Evolutionary conservation across 2,113 vertebrate species (phyloP), one percentile per base, ranked within the genome.

Genomic region (Pica pica): DNA sequence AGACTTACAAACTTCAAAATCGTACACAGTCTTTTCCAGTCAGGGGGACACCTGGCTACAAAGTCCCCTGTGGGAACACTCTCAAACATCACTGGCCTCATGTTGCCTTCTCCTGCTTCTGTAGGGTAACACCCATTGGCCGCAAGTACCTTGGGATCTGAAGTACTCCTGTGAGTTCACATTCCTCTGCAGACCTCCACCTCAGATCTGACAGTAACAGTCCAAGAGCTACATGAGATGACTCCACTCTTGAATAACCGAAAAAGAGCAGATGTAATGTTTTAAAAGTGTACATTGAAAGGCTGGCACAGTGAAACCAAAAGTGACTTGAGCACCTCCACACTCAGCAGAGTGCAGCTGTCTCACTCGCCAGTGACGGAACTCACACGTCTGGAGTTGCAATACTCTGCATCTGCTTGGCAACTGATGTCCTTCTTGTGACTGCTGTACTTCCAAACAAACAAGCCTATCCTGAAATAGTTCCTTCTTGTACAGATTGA

Each of bases 71-170:
- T 41, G 37, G 44, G n/a, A 92, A 33, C 20, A 52, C 26, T 18
- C 42, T 31, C 19, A 20, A 74, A 26, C 9, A 53, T 1, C 16
- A 27, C 4, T 1, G 39, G 39, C 30, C 69, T 55, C 1, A 0
- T 0, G 3, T 2, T 8, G 1, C 5, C 7, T 17, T 56, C 18
- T 55, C 47, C 52, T 35, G 11, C n/a, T 21, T 33, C 65, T 70
- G 6, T 6, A 7, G 10, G 27, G 14, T 20, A 19, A 27, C 5
- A 17, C 11, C 56, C 41, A 9, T 1, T n/a, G 10, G 31, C 7
- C 60, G 46, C 20, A 37, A 31, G 30, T 4, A 42, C 16, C 12
- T 21, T 4, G 33, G 30, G 81, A 61, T 12, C 26, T 56, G 50
- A 35, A 42, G 31, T 33, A 12, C 9, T 50, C 13, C 79, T 68